These are phyloP conservation scores for Anolis sagrei DNA, from an alignment of 2,113 vertebrate genomes.

Conservation along the genomic window DNA sequence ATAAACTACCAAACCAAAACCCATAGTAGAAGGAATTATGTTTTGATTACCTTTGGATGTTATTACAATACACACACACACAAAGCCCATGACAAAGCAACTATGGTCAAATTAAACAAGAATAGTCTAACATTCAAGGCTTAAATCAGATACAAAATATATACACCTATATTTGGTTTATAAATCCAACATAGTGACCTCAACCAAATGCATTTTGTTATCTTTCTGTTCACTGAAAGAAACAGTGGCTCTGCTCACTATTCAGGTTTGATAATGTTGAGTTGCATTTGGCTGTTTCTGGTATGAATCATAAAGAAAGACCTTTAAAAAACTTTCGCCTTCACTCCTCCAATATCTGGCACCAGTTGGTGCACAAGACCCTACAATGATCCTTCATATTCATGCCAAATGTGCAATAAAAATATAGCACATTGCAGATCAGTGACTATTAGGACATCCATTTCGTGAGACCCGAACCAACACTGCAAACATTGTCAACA, in stretches of 20 bases:
- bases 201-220: neutral
- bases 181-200: conserved; percentile 11
- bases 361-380: neutral
- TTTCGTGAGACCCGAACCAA: neutral
- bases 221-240: neutral
- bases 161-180: neutral
- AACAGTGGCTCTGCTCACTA: neutral
- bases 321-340: neutral
- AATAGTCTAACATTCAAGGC: neutral
- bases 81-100: neutral
- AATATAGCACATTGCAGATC: neutral
- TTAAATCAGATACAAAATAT: conserved; percentile 13
- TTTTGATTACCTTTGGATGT: neutral
- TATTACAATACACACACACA: neutral
- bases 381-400: neutral
- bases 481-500: neutral
- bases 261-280: neutral
- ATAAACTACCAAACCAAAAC: conserved; percentile 3
- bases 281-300: conserved; percentile 6
- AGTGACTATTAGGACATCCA: neutral
- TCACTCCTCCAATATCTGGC: neutral
- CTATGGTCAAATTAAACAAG: conserved; percentile 2
- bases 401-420: neutral
- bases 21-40: conserved; percentile 6
- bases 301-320: neutral